Evolutionary conservation across 2,888 invertebrate genomes (phyloP), one percentile per base, ranked within the genome.

Genomic region (Napeogenes inachia): DNA sequence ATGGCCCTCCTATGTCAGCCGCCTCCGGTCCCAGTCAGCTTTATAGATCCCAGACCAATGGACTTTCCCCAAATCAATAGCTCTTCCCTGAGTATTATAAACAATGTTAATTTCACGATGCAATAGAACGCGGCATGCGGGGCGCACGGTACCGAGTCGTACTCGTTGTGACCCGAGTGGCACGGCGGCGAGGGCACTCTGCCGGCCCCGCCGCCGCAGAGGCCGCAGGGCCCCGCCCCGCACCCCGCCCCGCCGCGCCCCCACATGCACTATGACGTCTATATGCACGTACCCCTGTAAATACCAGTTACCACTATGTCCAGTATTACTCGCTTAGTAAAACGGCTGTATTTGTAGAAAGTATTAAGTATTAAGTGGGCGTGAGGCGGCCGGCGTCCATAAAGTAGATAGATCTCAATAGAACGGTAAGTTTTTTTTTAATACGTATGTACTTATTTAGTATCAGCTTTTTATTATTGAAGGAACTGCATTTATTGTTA

Each of bases 21-120:
- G 54, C 89, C 93, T 73, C 92, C 94, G 2, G 92, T 94, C 71
- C 92, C 93, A 33, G 92, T 95, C 79, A 92, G 93, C 56, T 95
- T 94, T 75, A 92, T 95, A 58, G 95, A 95, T 72, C 92, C 93
- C 42, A 92, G 94, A 65, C 94, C 94, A 63, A 91, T 94, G 67
- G 95, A 95, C 75, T 93, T 94, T 72, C 92, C 92, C 5, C 92
- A 94, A 73, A 91, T 91, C 35, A 93, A 92, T 82, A 87, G 89
- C 71, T 87, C 92, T 54, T 93, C 94, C 69, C 92, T 95, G 77
- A 94, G 94, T 84, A 92, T 94, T 77, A 93, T 95, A 45, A 70
- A 70, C 76, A 94, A 94, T 70, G 92, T 95, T 67, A 95, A 94
- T 82, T 95, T 95, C 74, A 92, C 94, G 76, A 94, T 95, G 92